These are phyloP conservation scores for Nomia melanderi DNA, from an alignment of 1,140 invertebrate genomes.

Conservation along the genomic window DNA sequence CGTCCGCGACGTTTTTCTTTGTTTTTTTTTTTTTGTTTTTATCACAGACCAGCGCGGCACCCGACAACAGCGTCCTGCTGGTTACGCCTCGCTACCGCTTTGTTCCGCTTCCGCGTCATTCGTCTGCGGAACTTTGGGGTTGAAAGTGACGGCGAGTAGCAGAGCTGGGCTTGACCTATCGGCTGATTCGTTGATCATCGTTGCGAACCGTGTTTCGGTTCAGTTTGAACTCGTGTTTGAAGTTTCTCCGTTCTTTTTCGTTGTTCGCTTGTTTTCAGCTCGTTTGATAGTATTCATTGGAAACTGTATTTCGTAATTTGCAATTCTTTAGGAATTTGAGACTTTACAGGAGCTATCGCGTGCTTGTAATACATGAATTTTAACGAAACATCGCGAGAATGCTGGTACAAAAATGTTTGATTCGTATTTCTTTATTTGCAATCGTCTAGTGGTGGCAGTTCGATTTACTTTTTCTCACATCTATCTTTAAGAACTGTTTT, in stretches of 20 bases:
- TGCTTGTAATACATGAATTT: too few species aligned
- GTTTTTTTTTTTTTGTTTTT: conserved; percentile 38
- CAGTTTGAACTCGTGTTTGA: too few species aligned
- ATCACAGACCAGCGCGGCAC: conserved; percentile 61
- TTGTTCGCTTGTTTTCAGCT: neutral
- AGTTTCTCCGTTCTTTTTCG: neutral
- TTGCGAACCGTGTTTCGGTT: neutral
- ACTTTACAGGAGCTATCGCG: too few species aligned
- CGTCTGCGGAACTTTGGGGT: conserved; percentile 35
- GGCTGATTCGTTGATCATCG: conserved; percentile 12
- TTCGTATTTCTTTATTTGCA: too few species aligned
- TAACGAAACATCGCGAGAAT: too few species aligned
- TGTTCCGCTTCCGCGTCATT: conserved; percentile 23
- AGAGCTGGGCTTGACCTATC: conserved; percentile 18
- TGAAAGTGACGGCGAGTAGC: conserved; percentile 6
- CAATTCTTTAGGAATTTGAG: too few species aligned
- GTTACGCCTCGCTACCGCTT: conserved; percentile 41
- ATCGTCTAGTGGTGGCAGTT: too few species aligned
- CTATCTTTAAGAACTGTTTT: too few species aligned
- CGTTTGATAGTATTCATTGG: neutral
- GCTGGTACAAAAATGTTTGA: too few species aligned
- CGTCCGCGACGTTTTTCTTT: conserved; percentile 72
- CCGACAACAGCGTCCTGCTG: conserved; percentile 40
- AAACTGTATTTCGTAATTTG: too few species aligned
- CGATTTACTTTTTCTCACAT: too few species aligned